Conservation (phyloP, 2,113 vertebrate genomes). For the Emberiza fucata region DNA sequence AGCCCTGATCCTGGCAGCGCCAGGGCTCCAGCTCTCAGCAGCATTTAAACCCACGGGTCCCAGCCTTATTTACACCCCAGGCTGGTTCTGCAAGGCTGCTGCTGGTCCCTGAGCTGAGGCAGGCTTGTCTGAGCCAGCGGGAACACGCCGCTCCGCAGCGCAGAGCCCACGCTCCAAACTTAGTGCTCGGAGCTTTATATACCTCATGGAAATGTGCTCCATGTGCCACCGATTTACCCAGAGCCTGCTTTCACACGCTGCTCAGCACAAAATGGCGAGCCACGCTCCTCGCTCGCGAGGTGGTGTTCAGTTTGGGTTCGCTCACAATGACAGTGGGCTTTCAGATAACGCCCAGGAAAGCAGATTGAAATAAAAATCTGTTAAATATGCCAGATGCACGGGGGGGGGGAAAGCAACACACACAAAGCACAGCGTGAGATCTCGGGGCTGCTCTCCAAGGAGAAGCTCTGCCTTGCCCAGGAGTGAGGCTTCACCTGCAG, state of each 20-base stretch:
- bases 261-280: conserved; percentile 30
- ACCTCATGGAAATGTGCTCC: conserved; percentile 35
- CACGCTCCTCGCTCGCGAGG: not conserved
- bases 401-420: not conserved
- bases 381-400: not conserved
- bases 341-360: not conserved
- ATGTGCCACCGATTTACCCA: conserved; percentile 22
- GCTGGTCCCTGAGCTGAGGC: not conserved
- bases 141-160: not conserved
- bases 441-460: rapidly evolving
- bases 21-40: not conserved
- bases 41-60: rapidly evolving
- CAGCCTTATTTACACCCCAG: not conserved
- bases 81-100: not conserved
- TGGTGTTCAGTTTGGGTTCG: not conserved
- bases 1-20: rapidly evolving
- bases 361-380: not conserved
- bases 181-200: conserved; percentile 29
- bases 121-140: conserved; percentile 14
- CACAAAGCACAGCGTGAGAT: not conserved
- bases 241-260: not conserved
- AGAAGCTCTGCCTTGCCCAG: not conserved
- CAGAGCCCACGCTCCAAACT: conserved; percentile 32
- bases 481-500: not conserved
- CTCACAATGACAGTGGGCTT: not conserved